phyloP scores from a whole-genome alignment of 2,113 vertebrate species.

The Lampris megalopsis region DNA sequence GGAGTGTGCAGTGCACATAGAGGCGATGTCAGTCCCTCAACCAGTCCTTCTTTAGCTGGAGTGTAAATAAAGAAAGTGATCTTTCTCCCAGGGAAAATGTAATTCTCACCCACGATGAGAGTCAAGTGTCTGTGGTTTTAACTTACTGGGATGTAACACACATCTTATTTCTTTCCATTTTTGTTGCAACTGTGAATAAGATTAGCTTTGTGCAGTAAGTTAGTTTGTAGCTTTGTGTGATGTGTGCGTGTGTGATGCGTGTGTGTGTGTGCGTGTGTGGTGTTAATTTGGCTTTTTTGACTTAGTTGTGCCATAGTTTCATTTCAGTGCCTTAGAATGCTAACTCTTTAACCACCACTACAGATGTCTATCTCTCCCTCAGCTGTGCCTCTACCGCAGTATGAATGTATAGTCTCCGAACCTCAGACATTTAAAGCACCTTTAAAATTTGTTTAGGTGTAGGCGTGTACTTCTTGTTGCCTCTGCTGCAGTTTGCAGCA shows the following conservation, averaged over 20 bases:
- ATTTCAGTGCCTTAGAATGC: conserved; percentile 86
- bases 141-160: conserved; percentile 55
- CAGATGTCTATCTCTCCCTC: conserved; percentile 74
- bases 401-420: conserved; percentile 82
- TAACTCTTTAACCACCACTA: conserved; percentile 70
- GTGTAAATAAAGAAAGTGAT: conserved; percentile 16
- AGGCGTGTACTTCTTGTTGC: conserved; percentile 62
- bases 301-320: conserved; percentile 82
- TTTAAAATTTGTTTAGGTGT: conserved; percentile 57
- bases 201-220: conserved; percentile 69
- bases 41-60: conserved; percentile 42
- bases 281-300: conserved; percentile 17
- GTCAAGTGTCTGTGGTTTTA: conserved; percentile 20
- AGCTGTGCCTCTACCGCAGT: conserved; percentile 81
- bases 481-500: conserved; percentile 64
- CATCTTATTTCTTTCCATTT: conserved; percentile 50
- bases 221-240: conserved; percentile 60
- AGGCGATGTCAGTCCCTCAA: conserved; percentile 40
- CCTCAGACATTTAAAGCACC: conserved; percentile 80
- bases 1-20: conserved; percentile 68
- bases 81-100: conserved; percentile 25
- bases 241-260: conserved; percentile 51
- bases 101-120: conserved; percentile 2
- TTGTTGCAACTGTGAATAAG: conserved; percentile 76
- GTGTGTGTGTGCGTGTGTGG: conserved; percentile 12